These are phyloP conservation scores for Eleutherodactylus coqui DNA, from an alignment of 2,797 vertebrate species.

Conservation along the genomic window DNA sequence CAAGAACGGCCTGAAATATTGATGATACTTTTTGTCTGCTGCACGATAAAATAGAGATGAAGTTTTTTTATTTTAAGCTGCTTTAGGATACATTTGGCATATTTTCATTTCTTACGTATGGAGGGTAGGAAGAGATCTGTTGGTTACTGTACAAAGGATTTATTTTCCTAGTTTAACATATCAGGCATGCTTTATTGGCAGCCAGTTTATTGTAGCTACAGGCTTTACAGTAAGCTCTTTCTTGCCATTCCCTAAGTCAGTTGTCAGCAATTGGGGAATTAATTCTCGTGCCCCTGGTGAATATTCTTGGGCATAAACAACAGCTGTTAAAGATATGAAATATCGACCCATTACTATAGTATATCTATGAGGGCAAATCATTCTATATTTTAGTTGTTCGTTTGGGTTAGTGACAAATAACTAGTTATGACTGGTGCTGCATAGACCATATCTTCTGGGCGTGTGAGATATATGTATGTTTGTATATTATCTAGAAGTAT, in stretches of 20 bases:
- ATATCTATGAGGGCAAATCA: slow-evolving; percentile 53
- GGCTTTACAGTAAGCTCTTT: slow-evolving; percentile 82
- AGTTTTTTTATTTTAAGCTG: slow-evolving; percentile 66
- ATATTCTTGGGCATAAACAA: slow-evolving; percentile 86
- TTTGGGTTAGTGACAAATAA: slow-evolving; percentile 9
- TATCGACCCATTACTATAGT: slow-evolving; percentile 74
- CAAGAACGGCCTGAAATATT: not conserved
- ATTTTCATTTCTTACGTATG: slow-evolving; percentile 49
- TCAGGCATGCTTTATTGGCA: slow-evolving; percentile 78
- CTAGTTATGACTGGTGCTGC: slow-evolving; percentile 11
- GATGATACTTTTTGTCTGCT: not conserved
- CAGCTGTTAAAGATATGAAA: slow-evolving; percentile 81
- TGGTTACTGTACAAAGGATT: slow-evolving; percentile 67
- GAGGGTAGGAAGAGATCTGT: slow-evolving; percentile 60
- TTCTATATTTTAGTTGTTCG: slow-evolving; percentile 2
- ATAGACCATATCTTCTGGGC: slow-evolving; percentile 1
- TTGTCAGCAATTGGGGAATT: slow-evolving; percentile 87
- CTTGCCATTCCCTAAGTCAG: slow-evolving; percentile 79
- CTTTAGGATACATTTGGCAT: slow-evolving; percentile 28
- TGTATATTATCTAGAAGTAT: not conserved
- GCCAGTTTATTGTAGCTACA: slow-evolving; percentile 80
- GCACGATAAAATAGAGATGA: slow-evolving; percentile 43
- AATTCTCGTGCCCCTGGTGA: slow-evolving; percentile 85
- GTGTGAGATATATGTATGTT: slow-evolving; percentile 30
- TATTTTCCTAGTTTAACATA: slow-evolving; percentile 70